These are phyloP conservation scores for Hozukius guyotensis DNA, from an alignment of 2,797 vertebrate genomes.

Conservation along the genomic window DNA sequence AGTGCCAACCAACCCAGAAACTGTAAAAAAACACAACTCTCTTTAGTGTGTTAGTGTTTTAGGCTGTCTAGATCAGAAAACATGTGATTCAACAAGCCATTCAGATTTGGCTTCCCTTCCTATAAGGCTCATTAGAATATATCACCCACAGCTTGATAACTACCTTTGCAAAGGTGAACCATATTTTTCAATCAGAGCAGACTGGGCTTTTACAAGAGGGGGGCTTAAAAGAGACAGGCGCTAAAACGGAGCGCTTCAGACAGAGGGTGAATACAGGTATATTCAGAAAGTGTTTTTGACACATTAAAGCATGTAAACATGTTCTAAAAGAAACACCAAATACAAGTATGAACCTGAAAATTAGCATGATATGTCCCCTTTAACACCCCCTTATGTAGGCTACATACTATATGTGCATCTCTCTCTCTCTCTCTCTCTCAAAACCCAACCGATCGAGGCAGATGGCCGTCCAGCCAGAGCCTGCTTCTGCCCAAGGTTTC, in stretches of 20 bases:
- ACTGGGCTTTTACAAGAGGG: too few species aligned
- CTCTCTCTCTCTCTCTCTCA: too few species aligned
- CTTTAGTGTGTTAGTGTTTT: too few species aligned
- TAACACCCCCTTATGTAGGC: not conserved
- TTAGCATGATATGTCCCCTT: not conserved
- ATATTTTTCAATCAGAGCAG: not conserved
- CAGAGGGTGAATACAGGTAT: not conserved
- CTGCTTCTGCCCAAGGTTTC: too few species aligned
- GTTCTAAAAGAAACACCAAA: not conserved
- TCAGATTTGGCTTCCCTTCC: not conserved
- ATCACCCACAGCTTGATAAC: not conserved
- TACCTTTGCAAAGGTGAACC: not conserved
- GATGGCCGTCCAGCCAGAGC: too few species aligned
- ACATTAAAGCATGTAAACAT: not conserved
- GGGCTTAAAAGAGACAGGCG: not conserved
- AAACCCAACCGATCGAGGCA: too few species aligned
- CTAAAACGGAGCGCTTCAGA: not conserved
- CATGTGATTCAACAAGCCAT: too few species aligned
- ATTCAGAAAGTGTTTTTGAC: not conserved
- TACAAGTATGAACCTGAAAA: not conserved
- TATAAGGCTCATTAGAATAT: not conserved
- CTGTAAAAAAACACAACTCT: not conserved
- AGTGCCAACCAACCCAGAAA: not conserved
- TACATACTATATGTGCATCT: not conserved
- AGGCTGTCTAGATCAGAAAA: too few species aligned